phyloP scores from a whole-genome alignment of 2,113 vertebrate species.

The Alaudala cheleensis region DNA sequence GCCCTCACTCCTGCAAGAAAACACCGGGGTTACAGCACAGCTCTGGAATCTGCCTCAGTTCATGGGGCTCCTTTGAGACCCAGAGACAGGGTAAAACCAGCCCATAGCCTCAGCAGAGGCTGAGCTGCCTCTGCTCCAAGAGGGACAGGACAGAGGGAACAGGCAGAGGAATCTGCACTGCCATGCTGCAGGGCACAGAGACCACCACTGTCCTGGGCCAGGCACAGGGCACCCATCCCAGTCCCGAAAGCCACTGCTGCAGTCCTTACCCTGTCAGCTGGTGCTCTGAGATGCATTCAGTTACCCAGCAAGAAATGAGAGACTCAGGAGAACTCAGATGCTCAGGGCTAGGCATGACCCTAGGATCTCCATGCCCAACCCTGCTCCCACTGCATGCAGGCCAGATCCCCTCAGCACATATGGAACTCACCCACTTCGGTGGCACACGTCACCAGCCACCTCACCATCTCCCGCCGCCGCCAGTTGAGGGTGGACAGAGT shows the following conservation, averaged over 20 bases:
- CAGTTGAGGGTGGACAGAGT: slow-evolving; percentile 97
- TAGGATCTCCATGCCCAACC: neutral
- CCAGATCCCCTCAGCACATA: fast-evolving
- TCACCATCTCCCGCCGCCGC: slow-evolving; percentile 97
- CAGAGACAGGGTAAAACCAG: neutral
- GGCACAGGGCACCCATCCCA: neutral
- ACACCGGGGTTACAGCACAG: neutral
- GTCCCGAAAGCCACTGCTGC: neutral
- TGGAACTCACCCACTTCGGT: slow-evolving; percentile 93
- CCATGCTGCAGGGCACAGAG: neutral
- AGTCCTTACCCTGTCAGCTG: neutral
- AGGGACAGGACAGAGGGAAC: neutral
- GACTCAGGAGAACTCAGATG: neutral
- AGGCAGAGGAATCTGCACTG: neutral
- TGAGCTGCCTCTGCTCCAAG: neutral
- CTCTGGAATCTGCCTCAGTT: neutral
- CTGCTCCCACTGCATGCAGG: fast-evolving
- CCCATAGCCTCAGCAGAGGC: fast-evolving
- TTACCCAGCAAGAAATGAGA: neutral
- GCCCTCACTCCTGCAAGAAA: slow-evolving; percentile 86
- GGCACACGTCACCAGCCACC: slow-evolving; percentile 97
- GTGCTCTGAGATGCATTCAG: neutral
- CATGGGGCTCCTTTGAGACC: neutral
- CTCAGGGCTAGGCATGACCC: neutral
- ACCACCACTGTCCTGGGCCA: neutral